Evolutionary conservation across 2,888 invertebrate genomes (phyloP).

Genomic region (Urechis unicinctus): DNA sequence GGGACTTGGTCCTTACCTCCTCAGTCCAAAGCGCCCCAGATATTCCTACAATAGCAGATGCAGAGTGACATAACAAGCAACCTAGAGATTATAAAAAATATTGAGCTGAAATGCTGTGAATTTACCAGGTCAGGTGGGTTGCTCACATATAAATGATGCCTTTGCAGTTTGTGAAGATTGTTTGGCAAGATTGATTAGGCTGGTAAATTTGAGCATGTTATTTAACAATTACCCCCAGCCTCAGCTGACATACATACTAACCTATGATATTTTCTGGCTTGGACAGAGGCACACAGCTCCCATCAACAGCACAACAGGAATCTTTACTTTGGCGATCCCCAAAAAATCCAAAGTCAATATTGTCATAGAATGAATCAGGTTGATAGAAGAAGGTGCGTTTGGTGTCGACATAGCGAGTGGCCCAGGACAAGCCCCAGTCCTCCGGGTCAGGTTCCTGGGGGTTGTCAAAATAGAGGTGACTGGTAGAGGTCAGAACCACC

Average conservation of each 20-base stretch:
- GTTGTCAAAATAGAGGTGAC: constrained; percentile 32
- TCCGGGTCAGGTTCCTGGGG: constrained; percentile 33
- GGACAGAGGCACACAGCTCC: constrained; percentile 25
- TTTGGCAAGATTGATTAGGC: too few relatives aligned
- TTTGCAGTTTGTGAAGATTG: too few relatives aligned
- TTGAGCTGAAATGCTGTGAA: too few relatives aligned
- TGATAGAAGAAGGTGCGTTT: constrained; percentile 8
- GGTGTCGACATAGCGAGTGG: constrained; percentile 36
- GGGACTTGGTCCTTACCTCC: constrained; percentile 13
- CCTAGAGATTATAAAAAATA: too few relatives aligned
- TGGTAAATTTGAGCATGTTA: too few relatives aligned
- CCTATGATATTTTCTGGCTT: constrained; percentile 38
- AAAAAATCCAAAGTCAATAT: constrained; percentile 17
- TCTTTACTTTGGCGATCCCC: constrained; percentile 26
- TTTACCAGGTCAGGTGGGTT: too few relatives aligned
- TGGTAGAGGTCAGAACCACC: constrained; percentile 30
- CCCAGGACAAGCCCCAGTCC: constrained; percentile 44
- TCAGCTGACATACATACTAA: constrained; percentile 13
- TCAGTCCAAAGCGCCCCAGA: constrained; percentile 21
- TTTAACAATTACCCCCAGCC: too few relatives aligned
- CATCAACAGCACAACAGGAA: constrained; percentile 24
- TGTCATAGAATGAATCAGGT: constrained; percentile 8
- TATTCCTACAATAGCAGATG: constrained; percentile 14
- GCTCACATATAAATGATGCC: too few relatives aligned
- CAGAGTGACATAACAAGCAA: too few relatives aligned